Percentiles rank a stretch among this genome's conserved stretches.
Conservation (phyloP, 2,797 vertebrate species). For the Astyanax mexicanus region DNA sequence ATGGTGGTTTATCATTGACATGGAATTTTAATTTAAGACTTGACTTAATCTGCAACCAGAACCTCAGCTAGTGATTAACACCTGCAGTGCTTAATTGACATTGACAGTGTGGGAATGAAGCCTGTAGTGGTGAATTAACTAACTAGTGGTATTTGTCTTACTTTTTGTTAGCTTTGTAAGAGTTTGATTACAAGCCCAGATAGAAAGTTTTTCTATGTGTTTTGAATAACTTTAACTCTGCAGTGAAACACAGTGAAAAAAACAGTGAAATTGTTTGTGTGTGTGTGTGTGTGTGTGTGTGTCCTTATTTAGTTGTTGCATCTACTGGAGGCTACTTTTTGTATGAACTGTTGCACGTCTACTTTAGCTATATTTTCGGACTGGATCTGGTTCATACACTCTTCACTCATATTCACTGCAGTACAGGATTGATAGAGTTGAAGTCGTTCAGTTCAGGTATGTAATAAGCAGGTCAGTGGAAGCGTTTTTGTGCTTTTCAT, state of each 20-base stretch:
- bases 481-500: conserved; percentile 12
- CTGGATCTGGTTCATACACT: conserved; percentile 14
- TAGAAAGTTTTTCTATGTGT: not conserved
- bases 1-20: too few species aligned
- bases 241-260: not conserved
- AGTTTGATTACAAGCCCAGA: not conserved
- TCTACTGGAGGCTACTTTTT: not conserved
- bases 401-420: conserved; percentile 18
- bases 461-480: conserved; percentile 1
- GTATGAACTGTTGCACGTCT: not conserved
- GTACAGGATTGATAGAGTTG: conserved; percentile 16
- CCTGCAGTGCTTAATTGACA: not conserved
- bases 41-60: too few species aligned
- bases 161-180: not conserved
- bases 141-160: too few species aligned
- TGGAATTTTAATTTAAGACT: too few species aligned
- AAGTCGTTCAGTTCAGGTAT: conserved; percentile 36
- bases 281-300: too few species aligned
- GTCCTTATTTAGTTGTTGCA: not conserved
- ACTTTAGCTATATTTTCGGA: conserved; percentile 6
- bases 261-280: not conserved
- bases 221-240: not conserved
- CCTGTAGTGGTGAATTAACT: too few species aligned
- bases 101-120: too few species aligned
- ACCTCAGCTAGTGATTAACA: too few species aligned